Evolutionary conservation across 2,888 invertebrate species (phyloP).

Genomic region (Caprella mutica): DNA sequence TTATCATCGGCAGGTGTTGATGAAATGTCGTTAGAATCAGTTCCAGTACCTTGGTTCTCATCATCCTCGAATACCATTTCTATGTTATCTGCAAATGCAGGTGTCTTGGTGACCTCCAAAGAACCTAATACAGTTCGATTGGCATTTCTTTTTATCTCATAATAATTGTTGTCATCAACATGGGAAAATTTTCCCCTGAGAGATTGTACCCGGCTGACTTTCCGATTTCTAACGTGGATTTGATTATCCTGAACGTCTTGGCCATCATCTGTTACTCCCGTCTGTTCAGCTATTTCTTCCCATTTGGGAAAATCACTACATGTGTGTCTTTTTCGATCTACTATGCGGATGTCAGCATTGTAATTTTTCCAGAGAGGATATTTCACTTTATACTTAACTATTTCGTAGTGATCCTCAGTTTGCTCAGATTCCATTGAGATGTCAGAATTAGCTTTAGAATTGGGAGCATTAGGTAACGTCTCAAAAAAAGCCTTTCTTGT

Average conservation of each 20-base stretch:
- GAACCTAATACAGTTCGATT: too few relatives aligned
- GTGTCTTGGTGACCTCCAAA: too few relatives aligned
- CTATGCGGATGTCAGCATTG: background rate
- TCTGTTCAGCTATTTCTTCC: background rate
- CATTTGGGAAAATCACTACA: slow-evolving; percentile 3
- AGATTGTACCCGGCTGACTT: background rate
- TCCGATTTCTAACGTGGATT: background rate
- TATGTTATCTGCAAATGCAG: too few relatives aligned
- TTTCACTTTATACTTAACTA: background rate
- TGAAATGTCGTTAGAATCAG: too few relatives aligned
- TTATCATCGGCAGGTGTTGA: too few relatives aligned
- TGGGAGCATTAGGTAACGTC: background rate
- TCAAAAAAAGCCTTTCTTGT: slow-evolving; percentile 8
- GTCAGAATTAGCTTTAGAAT: background rate
- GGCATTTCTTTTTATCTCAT: too few relatives aligned
- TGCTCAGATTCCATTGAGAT: background rate
- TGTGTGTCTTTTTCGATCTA: background rate
- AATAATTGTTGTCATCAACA: too few relatives aligned
- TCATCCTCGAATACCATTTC: too few relatives aligned
- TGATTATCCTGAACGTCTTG: background rate
- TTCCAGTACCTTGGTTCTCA: too few relatives aligned
- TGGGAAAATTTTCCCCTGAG: background rate
- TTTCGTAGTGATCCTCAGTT: background rate
- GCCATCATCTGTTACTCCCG: background rate
- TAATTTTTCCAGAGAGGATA: slow-evolving; percentile 1